Base-by-base conservation (phyloP, 1,140 invertebrate species). In the Andricus grossulariae region DNA sequence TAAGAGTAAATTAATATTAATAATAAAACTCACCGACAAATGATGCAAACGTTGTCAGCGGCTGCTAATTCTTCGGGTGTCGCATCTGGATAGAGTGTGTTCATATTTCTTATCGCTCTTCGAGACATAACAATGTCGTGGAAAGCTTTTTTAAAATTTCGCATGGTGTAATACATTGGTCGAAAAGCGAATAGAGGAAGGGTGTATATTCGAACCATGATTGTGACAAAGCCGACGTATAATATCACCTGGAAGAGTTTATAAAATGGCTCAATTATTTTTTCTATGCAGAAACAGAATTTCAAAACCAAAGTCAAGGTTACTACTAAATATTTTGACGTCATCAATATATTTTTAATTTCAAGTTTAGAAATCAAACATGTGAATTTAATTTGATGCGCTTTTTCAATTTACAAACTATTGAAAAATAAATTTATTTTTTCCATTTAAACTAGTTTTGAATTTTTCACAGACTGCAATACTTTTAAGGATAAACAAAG, bases 1-100 rank as follows among this genome's bases (percentile, higher is more conserved):
- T 93, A 93, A 75, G 93, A 92, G 54, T 93, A 19, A 60, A 16
- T 72, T 54, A 12, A 32, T 32, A 5, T 32, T 45, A 39, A 50
- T 45, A 90, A 60, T 10, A 97, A 98, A 98, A 90, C 96, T 91
- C 98, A 98, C 74, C 98, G 93, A 88, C 99, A 99, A 85, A 99
- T 99, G 83, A 99, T 99, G 91, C 99, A 99, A 60, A 99, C 98
- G 90, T 99, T 99, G 91, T 99, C 99, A 7, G 97, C 97, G 50
- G 96, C 95, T n/a, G 95, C 94, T 21, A 99, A 91, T 90, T 99
- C 98, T 88, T 98, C 98, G 6, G 95, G 91, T 3, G 98, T 99
- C 7, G 98, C 98, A 92, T 99, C 97, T 3, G 98, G 98, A 92
- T 99, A 99, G 82, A 99, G 91, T 7, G 98, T 98, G 88, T 99